A percentile compares a stretch with the other conserved stretches of the same genome.
These are phyloP conservation scores for Poicephalus meyeri DNA, from an alignment of 2,113 vertebrate genomes.

Conservation along the genomic window DNA sequence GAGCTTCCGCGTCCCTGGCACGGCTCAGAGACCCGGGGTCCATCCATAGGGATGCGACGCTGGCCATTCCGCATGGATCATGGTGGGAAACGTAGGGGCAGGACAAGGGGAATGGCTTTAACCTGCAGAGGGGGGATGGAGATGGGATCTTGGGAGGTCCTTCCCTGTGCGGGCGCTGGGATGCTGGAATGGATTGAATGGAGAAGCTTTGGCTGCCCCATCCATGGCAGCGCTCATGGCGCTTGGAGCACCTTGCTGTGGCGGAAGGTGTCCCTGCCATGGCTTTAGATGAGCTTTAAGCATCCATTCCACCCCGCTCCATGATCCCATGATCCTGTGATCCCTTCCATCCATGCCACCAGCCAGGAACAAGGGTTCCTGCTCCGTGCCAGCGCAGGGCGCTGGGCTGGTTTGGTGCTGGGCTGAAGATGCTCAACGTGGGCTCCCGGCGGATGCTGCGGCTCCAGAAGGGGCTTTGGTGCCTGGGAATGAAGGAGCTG, in stretches of 20 bases:
- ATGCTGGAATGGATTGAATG: not conserved
- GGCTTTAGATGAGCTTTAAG: not conserved
- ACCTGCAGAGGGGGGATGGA: not conserved
- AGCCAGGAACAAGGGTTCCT: no score
- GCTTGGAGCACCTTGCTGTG: not conserved
- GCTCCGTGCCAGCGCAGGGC: fast-evolving
- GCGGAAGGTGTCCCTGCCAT: not conserved
- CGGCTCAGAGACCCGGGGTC: fast-evolving
- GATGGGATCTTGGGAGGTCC: not conserved
- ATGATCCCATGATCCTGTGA: not conserved
- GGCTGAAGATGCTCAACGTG: not conserved
- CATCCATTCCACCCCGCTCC: not conserved
- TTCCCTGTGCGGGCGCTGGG: not conserved
- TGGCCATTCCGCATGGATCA: fast-evolving
- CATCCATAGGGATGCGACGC: not conserved
- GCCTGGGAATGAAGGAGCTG: not conserved
- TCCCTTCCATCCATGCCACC: not conserved
- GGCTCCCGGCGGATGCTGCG: not conserved
- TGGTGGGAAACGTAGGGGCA: not conserved
- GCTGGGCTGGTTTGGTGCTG: fast-evolving
- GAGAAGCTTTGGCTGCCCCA: not conserved
- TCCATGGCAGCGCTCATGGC: not conserved
- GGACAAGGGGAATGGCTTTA: not conserved
- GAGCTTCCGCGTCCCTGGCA: not conserved
- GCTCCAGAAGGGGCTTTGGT: not conserved